Evolutionary conservation across 2,888 invertebrate genomes (phyloP), one percentile per base, ranked within the genome.

Genomic region (Drosophila setosimentum): DNA sequence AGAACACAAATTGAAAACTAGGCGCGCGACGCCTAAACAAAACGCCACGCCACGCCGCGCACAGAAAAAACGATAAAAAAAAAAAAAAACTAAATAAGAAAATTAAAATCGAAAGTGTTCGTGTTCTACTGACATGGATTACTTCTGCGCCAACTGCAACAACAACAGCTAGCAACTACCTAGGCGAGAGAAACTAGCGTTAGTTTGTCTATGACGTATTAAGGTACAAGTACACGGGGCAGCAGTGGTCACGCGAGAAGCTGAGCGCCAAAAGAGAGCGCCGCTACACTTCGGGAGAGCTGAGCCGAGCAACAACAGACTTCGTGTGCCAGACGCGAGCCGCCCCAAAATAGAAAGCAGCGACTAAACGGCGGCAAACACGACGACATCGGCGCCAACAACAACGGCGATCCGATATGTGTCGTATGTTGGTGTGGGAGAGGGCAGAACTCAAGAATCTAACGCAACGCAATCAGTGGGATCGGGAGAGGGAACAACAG

Each of bases 101-200:
- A 68, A 76, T 74, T 32, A 68, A 91, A 92, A 92, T 76, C 83
- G 91, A 92, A 90, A 92, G 91, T 92, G 91, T 87, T 92, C 90
- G 92, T 92, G 91, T 81, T 92, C 92, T 87, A 92, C 92, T 92
- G 91, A 92, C 92, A 92, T 84, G 88, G 89, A 92, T 92, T 91
- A 87, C 83, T 89, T 87, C 79, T 84, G 71, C 83, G 80, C 71
- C 55, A 59, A 59, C 70, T 63, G 51, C 58, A 68, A 60, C 58
- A 65, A 55, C 71, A 68, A 21, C 42, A 29, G 37, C 7, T 76
- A 54, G 66, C 68, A 69, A 66, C 64, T 65, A 55, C 69, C 29
- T n/a, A 68, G 68, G 50, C 63, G 70, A 83, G 80, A 82, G 89
- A 90, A 87, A 90, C 87, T 89, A 82, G 71, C 78, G 64, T 84